Base-by-base conservation (phyloP, 2,113 vertebrate species). In the Pomatorhinus ruficollis region DNA sequence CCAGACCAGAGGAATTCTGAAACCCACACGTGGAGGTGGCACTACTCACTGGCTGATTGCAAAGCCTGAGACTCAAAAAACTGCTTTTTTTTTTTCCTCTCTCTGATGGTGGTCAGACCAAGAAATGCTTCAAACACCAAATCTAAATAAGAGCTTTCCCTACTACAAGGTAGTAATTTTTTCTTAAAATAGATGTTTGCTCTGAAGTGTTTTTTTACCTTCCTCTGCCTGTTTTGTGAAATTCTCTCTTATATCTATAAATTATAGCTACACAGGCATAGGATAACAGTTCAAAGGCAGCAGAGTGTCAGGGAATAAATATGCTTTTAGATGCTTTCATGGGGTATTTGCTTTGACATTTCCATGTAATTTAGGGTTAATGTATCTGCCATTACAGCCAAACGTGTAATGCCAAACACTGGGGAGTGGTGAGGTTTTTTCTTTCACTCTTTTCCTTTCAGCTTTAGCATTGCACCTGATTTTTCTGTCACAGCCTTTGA, bases 401-500 rank as follows among this genome's bases (percentile, higher is more conserved):
- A 77, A 80, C 4, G 42, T 54, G n/a, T 44, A 49, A 91, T 44
- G 61, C 10, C 85, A 71, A 50, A 78, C 72, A 44, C 40, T n/a
- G 53, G 14, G 61, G 74, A 95, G 71, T 3, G 66, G 39, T 20
- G 53, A 35, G 19, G 12, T 49, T 50, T 7, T 76, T 80, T 18
- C 54, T 77, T 78, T 63, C 21, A 59, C 70, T 63, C 45, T 65
- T 79, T 79, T 84, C 22, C 52, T 42, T 79, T 59, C 65, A 25
- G 37, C 31, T 71, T 57, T 10, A n/a, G 70, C 69, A 85, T 23
- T 50, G 64, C 47, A 39, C n/a, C 75, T 66, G 23, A 71, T 91
- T 95, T 95, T 94, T 84, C 78, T 66, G 21, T 27, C 68, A 53
- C 85, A 92, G 89, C 82, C 35, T 72, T 82, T 63, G 89, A 83